Conservation (phyloP, 2,113 vertebrate species). For the Phaethornis superciliosus region DNA sequence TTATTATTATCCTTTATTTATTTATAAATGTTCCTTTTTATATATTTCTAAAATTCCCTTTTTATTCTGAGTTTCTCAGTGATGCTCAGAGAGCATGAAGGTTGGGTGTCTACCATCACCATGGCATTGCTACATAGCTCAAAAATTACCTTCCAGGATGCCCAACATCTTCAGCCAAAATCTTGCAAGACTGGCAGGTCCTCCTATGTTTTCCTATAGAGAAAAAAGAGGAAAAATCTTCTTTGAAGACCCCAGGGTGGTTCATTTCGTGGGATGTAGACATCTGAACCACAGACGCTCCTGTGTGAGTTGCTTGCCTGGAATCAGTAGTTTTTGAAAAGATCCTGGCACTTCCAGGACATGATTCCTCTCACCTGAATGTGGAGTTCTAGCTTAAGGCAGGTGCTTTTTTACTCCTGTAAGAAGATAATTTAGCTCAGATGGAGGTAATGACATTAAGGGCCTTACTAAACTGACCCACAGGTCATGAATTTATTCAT, state of each 20-base stretch:
- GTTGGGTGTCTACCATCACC: too few species aligned
- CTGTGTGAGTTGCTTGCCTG: accelerated
- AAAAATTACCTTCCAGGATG: neutral
- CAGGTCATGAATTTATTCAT: neutral
- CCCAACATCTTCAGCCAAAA: neutral
- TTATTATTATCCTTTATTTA: too few species aligned
- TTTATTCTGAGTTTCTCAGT: neutral
- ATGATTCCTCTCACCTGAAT: neutral
- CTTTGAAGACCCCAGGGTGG: neutral
- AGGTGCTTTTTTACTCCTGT: neutral
- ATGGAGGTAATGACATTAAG: neutral
- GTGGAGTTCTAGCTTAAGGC: neutral
- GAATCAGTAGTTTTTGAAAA: neutral
- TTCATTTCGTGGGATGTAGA: neutral
- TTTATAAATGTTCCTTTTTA: too few species aligned
- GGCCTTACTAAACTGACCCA: neutral
- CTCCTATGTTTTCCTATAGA: neutral
- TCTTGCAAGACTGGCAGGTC: neutral
- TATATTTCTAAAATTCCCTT: too few species aligned
- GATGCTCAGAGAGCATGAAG: neutral
- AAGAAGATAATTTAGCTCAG: neutral
- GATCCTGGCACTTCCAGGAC: neutral
- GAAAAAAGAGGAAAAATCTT: neutral
- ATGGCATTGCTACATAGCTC: neutral
- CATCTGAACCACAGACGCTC: neutral